These are phyloP conservation scores for Toxostoma redivivum DNA, from an alignment of 2,113 vertebrate species.

Conservation along the genomic window DNA sequence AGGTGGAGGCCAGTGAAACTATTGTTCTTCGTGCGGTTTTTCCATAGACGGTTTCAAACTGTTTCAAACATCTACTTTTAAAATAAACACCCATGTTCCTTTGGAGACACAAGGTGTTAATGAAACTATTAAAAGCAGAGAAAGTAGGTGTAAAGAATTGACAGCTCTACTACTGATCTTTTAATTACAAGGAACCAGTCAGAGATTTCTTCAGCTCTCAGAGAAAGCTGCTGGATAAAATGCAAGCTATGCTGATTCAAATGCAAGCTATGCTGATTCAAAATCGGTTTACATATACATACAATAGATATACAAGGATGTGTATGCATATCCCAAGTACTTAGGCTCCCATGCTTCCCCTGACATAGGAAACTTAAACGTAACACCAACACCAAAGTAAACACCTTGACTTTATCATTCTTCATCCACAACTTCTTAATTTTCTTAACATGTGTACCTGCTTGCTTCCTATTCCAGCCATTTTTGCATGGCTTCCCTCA, in stretches of 20 bases:
- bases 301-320: not conserved
- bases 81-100: not conserved
- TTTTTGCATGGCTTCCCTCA: not conserved
- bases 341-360: not conserved
- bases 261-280: not conserved
- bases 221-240: slow-evolving; percentile 25
- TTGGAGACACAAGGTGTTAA: slow-evolving; percentile 1
- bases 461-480: not conserved
- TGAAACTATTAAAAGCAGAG: slow-evolving; percentile 44
- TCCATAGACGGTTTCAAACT: not conserved
- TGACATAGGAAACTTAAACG: not conserved
- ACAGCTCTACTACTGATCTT: slow-evolving; percentile 29
- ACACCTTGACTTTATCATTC: not conserved
- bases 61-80: not conserved
- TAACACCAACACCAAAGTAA: not conserved
- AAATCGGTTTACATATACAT: not conserved
- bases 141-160: slow-evolving; percentile 27
- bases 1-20: slow-evolving; percentile 48
- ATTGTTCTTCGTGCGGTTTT: slow-evolving; percentile 3
- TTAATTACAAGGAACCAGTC: slow-evolving; percentile 34
- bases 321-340: not conserved
- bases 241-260: not conserved
- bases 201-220: not conserved
- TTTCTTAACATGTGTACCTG: not conserved
- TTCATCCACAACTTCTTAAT: not conserved